A percentile compares a stretch with the other conserved stretches of the same genome.
These are phyloP conservation scores for Anser brachyrhynchus DNA, from an alignment of 2,113 vertebrate species.

Conservation along the genomic window DNA sequence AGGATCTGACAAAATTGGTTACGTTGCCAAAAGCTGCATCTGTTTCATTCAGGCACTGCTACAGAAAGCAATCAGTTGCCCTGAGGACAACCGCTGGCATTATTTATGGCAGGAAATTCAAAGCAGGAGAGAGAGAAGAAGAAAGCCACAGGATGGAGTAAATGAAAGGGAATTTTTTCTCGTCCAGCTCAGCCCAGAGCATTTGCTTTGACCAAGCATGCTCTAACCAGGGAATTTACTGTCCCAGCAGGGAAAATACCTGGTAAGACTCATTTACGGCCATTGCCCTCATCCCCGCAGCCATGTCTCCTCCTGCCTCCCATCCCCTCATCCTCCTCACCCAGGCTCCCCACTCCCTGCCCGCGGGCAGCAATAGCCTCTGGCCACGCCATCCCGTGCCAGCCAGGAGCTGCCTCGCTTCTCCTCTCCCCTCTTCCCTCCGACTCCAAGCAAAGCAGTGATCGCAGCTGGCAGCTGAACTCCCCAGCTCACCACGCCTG, in stretches of 20 bases:
- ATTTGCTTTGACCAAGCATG: fast-evolving
- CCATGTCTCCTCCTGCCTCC: fast-evolving
- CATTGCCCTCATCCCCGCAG: background rate
- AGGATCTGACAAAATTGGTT: conserved; percentile 33
- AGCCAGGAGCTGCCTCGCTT: background rate
- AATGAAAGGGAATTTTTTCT: background rate
- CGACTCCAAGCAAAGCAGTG: background rate
- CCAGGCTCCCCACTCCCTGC: background rate
- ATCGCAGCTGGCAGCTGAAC: background rate
- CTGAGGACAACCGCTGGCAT: background rate
- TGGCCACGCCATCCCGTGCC: background rate
- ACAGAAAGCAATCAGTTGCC: conserved; percentile 5
- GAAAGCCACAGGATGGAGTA: background rate
- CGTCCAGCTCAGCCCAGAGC: fast-evolving
- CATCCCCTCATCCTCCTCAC: background rate
- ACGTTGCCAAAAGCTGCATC: conserved; percentile 34
- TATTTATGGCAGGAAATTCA: conserved; percentile 14
- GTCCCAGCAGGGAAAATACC: background rate
- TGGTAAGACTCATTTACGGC: background rate
- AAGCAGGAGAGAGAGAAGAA: background rate
- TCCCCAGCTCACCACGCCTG: background rate
- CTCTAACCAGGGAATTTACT: background rate
- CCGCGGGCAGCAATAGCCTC: fast-evolving
- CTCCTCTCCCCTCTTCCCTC: background rate
- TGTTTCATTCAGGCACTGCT: conserved; percentile 19